Evolutionary conservation across 2,797 vertebrate species (phyloP).

Genomic region (Anomalospiza imberbis): DNA sequence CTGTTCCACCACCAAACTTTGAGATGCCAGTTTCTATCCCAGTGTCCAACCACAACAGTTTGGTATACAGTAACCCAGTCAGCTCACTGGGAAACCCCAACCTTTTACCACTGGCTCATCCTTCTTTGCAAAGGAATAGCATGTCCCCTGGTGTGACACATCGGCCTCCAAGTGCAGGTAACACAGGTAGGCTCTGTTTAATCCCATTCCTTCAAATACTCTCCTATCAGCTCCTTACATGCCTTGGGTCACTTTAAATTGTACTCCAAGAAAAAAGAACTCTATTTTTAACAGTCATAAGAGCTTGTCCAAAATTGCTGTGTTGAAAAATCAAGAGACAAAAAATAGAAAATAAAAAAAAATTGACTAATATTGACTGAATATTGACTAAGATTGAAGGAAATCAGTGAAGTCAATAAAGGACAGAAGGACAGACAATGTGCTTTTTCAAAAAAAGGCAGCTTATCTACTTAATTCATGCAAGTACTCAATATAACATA

Average conservation of each 20-base stretch:
- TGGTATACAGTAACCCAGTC: constrained; percentile 94
- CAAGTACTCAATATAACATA: not conserved
- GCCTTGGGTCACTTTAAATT: not conserved
- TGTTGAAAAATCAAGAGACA: not conserved
- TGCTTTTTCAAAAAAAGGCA: constrained; percentile 8
- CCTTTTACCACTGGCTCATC: constrained; percentile 94
- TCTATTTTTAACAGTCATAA: not conserved
- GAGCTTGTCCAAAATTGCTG: not conserved
- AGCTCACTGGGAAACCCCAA: constrained; percentile 96
- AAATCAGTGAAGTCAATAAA: constrained; percentile 1
- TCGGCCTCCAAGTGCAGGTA: constrained; percentile 98
- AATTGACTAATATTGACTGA: not conserved
- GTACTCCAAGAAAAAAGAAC: not conserved
- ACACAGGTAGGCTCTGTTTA: constrained; percentile 74
- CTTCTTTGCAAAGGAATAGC: constrained; percentile 97
- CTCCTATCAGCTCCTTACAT: not conserved
- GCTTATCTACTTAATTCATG: not conserved
- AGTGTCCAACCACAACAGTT: constrained; percentile 94
- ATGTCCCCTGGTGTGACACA: constrained; percentile 99
- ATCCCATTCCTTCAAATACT: not conserved
- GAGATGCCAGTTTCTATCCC: constrained; percentile 99
- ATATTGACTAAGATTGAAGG: not conserved
- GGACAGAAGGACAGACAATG: not conserved
- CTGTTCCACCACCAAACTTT: constrained; percentile 95
- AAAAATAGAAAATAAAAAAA: not conserved